These are phyloP conservation scores for Rhinoptilus africanus DNA, from an alignment of 2,113 vertebrate genomes.

Conservation along the genomic window DNA sequence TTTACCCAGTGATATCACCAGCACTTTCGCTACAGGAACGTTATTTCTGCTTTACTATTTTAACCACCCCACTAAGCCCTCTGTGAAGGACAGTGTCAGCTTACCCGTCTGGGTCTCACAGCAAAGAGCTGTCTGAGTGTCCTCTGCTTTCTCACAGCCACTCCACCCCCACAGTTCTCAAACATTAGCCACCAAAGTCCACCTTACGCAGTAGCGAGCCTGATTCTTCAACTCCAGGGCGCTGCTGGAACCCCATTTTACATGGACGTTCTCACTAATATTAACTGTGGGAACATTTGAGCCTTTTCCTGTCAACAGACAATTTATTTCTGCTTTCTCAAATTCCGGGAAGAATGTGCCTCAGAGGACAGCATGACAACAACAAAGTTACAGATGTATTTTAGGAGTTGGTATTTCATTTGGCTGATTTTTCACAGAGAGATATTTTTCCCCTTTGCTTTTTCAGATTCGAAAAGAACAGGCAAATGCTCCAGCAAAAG, in stretches of 20 bases:
- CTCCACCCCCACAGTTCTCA: not conserved
- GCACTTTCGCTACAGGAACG: not conserved
- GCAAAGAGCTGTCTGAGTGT: not conserved
- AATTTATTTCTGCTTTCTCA: not conserved
- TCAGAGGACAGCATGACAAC: not conserved
- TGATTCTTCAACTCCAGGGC: not conserved
- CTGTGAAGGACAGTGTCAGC: not conserved
- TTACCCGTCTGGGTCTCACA: not conserved
- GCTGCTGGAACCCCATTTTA: not conserved
- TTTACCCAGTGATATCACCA: not conserved
- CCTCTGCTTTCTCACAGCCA: not conserved
- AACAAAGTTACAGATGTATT: not conserved
- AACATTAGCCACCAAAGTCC: not conserved
- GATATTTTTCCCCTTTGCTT: not conserved
- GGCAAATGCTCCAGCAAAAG: not conserved
- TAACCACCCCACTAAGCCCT: not conserved
- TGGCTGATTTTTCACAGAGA: not conserved
- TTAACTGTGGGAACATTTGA: not conserved
- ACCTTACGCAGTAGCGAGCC: not conserved
- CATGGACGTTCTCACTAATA: not conserved
- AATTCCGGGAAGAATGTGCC: not conserved
- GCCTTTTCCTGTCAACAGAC: not conserved
- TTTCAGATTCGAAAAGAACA: not conserved
- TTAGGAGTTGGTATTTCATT: not conserved
- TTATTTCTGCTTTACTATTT: not conserved